Evolutionary conservation across 2,888 invertebrate species (phyloP), one percentile per base, ranked within the genome.

Genomic region (Malachius bipustulatus): DNA sequence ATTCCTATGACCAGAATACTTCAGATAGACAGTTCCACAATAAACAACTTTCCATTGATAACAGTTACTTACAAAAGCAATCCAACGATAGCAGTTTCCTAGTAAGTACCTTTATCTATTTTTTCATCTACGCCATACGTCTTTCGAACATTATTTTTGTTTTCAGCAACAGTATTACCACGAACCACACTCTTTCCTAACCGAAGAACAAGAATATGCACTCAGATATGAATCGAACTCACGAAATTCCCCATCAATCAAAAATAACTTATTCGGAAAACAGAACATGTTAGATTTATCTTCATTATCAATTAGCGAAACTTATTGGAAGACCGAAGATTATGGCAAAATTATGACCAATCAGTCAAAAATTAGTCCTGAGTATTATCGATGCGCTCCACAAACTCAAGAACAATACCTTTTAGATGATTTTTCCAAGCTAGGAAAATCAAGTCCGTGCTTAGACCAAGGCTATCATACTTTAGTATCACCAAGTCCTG

Each of bases 381-480:
- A 52, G 40, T 55, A 55, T 38, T 57, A 51, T 41, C 42, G 46
- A 30, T 39, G 42, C 10, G 47, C 46, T 19, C 46, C 37, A 15
- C 50, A 50, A 38, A 35, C 45, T 11, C 44, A 45, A 34, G 47
- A 55, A 32, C 48, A 54, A 15, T 60, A 59, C 46, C 45, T 64
- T 30, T 49, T 62, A 27, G 63, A 65, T 42, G 63, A 59, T 46
- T 64, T 63, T 44, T 51, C 55, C 13, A 62, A 61, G 45, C 48
- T 63, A 37, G 65, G 65, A 10, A 65, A 72, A 45, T 66, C 70
- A 43, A 74, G 74, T 52, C 77, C 82, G 27, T 79, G 75, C 51
- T 65, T 82, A 26, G 84, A 84, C 61, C 82, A 84, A 59, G 84
- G 84, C 2, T 84, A 84, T 63, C 83, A 83, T 49, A 84, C 84